Conservation (phyloP, 2,797 vertebrate genomes). For the Pempheris klunzingeri region DNA sequence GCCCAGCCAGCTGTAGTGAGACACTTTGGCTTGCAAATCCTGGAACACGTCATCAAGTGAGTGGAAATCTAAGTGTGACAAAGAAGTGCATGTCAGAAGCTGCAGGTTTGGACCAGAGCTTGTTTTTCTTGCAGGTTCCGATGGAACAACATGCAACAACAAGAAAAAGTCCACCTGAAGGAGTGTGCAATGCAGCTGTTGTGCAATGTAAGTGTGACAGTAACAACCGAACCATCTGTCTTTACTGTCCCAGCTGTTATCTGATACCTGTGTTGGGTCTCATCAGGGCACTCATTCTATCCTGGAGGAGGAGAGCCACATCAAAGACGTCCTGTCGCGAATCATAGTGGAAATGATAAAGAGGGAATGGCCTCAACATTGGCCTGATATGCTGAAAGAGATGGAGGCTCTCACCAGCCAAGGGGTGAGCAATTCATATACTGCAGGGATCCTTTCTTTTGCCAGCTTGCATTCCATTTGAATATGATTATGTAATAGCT, state of each 20-base stretch:
- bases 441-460: constrained; percentile 13
- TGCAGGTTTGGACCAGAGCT: background rate
- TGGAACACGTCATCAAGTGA: constrained; percentile 99
- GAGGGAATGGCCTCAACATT: constrained; percentile 98
- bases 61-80: constrained; percentile 51
- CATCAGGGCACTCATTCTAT: constrained; percentile 92
- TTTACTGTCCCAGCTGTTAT: background rate
- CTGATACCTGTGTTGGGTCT: constrained; percentile 16
- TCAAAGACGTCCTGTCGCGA: constrained; percentile 95
- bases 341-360: constrained; percentile 99
- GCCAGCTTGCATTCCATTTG: background rate
- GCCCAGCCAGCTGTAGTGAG: constrained; percentile 92
- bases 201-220: constrained; percentile 86
- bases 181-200: constrained; percentile 95
- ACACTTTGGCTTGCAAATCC: constrained; percentile 97
- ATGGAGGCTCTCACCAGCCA: constrained; percentile 92
- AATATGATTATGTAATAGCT: constrained; percentile 38
- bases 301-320: constrained; percentile 95
- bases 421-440: constrained; percentile 86
- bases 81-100: background rate
- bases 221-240: background rate
- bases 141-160: constrained; percentile 95
- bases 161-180: constrained; percentile 94
- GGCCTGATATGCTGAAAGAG: constrained; percentile 97
- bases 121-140: constrained; percentile 86